phyloP scores from a whole-genome alignment of 2,888 invertebrate genomes.

The Callosobruchus maculatus region DNA sequence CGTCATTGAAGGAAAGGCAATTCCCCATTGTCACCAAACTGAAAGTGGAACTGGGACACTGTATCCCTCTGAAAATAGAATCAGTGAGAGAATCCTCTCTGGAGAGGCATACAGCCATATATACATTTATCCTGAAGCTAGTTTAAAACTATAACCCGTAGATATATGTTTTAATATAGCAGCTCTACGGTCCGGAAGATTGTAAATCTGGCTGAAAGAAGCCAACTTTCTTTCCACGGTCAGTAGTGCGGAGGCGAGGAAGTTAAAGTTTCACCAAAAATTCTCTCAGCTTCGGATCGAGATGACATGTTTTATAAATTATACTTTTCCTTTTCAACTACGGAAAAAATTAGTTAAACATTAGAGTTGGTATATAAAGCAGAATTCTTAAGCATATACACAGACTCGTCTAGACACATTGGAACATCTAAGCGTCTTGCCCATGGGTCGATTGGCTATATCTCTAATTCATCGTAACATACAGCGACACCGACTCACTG shows the following conservation, averaged over 20 bases:
- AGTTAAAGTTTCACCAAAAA: background rate
- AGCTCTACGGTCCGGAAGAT: background rate
- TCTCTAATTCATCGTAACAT: too few species aligned
- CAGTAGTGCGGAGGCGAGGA: background rate
- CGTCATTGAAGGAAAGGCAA: background rate
- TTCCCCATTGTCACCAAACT: background rate
- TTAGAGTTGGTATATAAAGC: too few species aligned
- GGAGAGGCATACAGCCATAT: background rate
- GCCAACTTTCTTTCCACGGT: background rate
- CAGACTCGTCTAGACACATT: too few species aligned
- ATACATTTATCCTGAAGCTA: background rate
- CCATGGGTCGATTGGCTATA: too few species aligned
- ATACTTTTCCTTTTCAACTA: background rate
- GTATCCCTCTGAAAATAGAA: background rate
- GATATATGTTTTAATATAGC: background rate
- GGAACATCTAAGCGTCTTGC: too few species aligned
- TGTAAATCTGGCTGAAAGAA: background rate
- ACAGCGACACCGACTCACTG: too few species aligned
- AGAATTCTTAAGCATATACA: too few species aligned
- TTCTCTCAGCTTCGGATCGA: background rate
- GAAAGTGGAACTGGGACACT: background rate
- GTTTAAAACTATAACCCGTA: background rate
- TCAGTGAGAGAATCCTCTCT: background rate
- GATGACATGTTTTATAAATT: background rate
- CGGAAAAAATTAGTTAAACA: too few species aligned